These are phyloP conservation scores for Spinus pinus DNA, from an alignment of 2,797 vertebrate species.

Conservation along the genomic window DNA sequence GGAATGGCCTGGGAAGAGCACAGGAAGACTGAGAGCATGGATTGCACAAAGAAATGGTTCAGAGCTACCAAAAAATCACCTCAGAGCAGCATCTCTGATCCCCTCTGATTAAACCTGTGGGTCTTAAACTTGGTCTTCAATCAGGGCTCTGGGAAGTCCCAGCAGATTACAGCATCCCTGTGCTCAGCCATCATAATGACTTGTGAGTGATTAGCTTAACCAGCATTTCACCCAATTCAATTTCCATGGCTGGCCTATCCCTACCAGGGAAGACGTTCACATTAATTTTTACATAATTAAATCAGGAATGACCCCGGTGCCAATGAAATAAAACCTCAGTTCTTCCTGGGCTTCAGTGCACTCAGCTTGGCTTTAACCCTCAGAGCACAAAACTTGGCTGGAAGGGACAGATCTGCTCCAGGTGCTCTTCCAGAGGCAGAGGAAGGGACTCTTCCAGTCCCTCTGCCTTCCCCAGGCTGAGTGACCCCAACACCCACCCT, in stretches of 20 bases:
- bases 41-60: not conserved
- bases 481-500: rapidly evolving
- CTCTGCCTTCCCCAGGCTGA: rapidly evolving
- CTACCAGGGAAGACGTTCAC: conserved; percentile 25
- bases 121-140: conserved; percentile 32
- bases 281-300: conserved; percentile 71
- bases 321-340: conserved; percentile 46
- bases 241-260: conserved; percentile 56
- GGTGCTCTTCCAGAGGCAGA: not conserved
- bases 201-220: conserved; percentile 51
- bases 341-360: not conserved
- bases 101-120: conserved; percentile 8
- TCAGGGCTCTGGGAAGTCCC: conserved; percentile 51
- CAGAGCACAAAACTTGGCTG: not conserved
- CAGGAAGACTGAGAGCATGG: rapidly evolving
- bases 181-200: conserved; percentile 47
- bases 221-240: conserved; percentile 58
- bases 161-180: conserved; percentile 25
- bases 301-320: conserved; percentile 55
- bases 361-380: not conserved
- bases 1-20: not conserved
- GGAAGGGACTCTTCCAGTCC: not conserved
- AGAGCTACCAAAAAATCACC: not conserved
- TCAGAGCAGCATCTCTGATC: not conserved
- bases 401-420: rapidly evolving